Percentiles rank a stretch among this genome's conserved stretches.
phyloP scores from a whole-genome alignment of 2,797 vertebrate species.

The Sternotherus odoratus region DNA sequence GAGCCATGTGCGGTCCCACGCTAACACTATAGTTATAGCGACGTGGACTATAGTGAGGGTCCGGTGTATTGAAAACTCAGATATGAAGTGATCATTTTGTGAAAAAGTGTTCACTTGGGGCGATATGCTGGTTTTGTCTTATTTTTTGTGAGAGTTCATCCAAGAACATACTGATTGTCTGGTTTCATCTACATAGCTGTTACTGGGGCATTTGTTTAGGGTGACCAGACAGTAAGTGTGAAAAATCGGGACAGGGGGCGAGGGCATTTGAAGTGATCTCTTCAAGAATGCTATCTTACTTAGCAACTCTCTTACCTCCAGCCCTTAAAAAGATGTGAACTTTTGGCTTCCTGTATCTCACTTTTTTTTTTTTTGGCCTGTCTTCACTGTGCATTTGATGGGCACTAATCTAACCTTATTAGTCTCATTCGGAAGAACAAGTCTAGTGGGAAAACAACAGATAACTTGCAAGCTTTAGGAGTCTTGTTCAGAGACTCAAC shows the following conservation, averaged over 20 bases:
- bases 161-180: neutral
- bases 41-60: too few relatives aligned
- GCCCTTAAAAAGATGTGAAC: neutral
- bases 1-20: too few relatives aligned
- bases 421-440: neutral
- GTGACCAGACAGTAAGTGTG: too few relatives aligned
- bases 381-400: constrained; percentile 20
- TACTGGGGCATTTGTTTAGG: neutral
- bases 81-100: neutral
- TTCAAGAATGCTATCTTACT: neutral
- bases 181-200: neutral
- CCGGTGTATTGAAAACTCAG: neutral
- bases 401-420: constrained; percentile 56
- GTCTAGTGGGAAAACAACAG: constrained; percentile 45
- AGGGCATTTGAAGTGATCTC: too few relatives aligned
- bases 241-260: too few relatives aligned
- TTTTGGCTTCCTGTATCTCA: neutral
- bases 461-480: constrained; percentile 55
- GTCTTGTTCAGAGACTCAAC: constrained; percentile 36
- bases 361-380: constrained; percentile 9
- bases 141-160: neutral
- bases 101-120: neutral
- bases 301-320: neutral
- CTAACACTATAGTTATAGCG: too few relatives aligned
- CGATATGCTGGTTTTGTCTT: neutral